These are phyloP conservation scores for Halictus quadricinctus DNA, from an alignment of 2,888 invertebrate species.

Conservation along the genomic window DNA sequence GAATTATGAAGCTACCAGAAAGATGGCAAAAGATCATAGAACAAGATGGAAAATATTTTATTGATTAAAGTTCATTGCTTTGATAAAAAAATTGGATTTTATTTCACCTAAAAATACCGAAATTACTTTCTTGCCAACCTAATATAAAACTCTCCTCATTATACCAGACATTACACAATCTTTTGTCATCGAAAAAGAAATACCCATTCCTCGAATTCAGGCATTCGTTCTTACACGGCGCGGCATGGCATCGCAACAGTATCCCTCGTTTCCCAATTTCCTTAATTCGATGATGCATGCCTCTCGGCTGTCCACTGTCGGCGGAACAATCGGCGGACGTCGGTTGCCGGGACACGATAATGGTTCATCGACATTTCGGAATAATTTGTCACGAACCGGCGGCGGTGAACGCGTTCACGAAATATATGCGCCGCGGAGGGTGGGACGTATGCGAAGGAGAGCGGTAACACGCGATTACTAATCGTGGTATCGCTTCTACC, in stretches of 20 bases:
- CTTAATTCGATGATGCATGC: constrained; percentile 35
- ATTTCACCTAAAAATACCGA: too few relatives aligned
- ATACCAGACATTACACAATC: background rate
- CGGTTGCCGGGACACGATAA: constrained; percentile 33
- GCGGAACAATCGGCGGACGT: constrained; percentile 13
- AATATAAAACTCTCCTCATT: too few relatives aligned
- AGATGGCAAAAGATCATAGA: too few relatives aligned
- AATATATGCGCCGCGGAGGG: constrained; percentile 32
- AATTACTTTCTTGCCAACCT: too few relatives aligned
- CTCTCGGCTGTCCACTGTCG: constrained; percentile 8
- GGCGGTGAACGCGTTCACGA: constrained; percentile 37
- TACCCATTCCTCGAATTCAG: background rate
- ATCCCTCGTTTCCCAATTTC: constrained; percentile 4
- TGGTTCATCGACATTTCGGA: constrained; percentile 41
- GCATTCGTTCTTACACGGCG: background rate
- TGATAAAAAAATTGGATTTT: too few relatives aligned
- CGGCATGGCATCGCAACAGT: constrained; percentile 2
- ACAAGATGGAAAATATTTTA: too few relatives aligned
- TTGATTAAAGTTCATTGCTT: too few relatives aligned
- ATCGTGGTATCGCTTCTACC: constrained; percentile 72
- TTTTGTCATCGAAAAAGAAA: background rate
- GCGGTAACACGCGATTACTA: constrained; percentile 71
- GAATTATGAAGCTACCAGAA: too few relatives aligned
- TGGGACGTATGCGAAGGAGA: constrained; percentile 40
- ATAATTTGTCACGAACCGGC: constrained; percentile 52